Evolutionary conservation across 2,888 invertebrate species (phyloP).

Genomic region (Tolmerus cingulatus): DNA sequence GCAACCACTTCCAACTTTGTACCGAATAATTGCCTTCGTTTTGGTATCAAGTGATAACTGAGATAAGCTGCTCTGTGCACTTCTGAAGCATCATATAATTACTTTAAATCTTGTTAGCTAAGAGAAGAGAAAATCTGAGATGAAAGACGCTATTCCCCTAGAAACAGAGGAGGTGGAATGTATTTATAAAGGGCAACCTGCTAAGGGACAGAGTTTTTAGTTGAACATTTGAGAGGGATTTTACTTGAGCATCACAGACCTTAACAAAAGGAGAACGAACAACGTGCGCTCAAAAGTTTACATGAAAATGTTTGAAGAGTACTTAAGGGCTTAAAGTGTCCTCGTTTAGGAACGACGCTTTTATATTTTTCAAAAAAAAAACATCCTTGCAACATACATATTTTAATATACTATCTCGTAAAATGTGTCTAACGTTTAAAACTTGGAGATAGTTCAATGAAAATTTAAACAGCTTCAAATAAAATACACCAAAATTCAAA

Average conservation of each 20-base stretch:
- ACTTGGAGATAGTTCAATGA: too few species aligned
- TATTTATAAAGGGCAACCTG: neutral
- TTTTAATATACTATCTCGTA: too few species aligned
- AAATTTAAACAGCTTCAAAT: too few species aligned
- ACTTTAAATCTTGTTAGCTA: neutral
- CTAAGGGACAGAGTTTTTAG: neutral
- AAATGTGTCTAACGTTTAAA: too few species aligned
- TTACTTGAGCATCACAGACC: neutral
- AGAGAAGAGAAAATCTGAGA: neutral
- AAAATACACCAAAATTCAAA: too few species aligned
- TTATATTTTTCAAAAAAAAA: too few species aligned
- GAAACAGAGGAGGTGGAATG: neutral
- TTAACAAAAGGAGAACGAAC: neutral
- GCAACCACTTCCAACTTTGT: neutral
- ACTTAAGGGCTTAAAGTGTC: neutral
- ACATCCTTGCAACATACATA: too few species aligned
- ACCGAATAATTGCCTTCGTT: neutral
- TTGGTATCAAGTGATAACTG: neutral
- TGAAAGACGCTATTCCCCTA: neutral
- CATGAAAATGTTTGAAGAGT: neutral
- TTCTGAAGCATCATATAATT: neutral
- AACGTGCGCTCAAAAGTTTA: neutral
- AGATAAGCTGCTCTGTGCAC: neutral
- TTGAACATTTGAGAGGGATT: neutral
- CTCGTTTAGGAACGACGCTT: neutral